Evolutionary conservation across 2,888 invertebrate genomes (phyloP).

Genomic region (Pediacus dermestoides): DNA sequence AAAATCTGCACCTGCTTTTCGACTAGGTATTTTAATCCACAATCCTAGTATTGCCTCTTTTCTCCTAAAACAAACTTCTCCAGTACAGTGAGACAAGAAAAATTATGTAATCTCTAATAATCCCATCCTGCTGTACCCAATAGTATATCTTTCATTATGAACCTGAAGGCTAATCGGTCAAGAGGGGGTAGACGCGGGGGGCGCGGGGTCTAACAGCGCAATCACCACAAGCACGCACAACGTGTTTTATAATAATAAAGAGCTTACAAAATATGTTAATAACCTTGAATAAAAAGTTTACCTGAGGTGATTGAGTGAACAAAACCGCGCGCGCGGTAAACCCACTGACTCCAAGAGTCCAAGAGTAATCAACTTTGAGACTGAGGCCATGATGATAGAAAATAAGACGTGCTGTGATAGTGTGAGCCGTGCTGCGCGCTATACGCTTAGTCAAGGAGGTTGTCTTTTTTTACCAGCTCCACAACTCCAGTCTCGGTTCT

Average conservation of each 20-base stretch:
- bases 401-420: slow-evolving; percentile 29
- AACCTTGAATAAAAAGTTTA: slow-evolving; percentile 35
- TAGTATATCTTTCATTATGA: too few species aligned
- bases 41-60: too few species aligned
- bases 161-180: too few species aligned
- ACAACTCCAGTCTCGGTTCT: slow-evolving; percentile 15
- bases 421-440: slow-evolving; percentile 9
- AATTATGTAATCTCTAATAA: too few species aligned
- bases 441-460: slow-evolving; percentile 2
- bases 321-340: slow-evolving; percentile 18
- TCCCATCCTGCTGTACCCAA: too few species aligned
- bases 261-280: slow-evolving; percentile 42
- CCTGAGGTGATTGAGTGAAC: slow-evolving; percentile 36
- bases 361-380: slow-evolving; percentile 25
- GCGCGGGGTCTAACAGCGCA: too few species aligned
- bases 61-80: too few species aligned
- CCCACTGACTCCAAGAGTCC: slow-evolving; percentile 11
- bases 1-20: too few species aligned
- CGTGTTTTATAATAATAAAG: slow-evolving; percentile 31
- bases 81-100: too few species aligned
- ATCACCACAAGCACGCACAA: too few species aligned
- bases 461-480: slow-evolving; percentile 18
- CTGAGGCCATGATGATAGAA: slow-evolving; percentile 21
- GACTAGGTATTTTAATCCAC: too few species aligned
- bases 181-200: too few species aligned